Base-by-base conservation (phyloP, 2,888 invertebrate species). In the Callyntrura guangdongensis region DNA sequence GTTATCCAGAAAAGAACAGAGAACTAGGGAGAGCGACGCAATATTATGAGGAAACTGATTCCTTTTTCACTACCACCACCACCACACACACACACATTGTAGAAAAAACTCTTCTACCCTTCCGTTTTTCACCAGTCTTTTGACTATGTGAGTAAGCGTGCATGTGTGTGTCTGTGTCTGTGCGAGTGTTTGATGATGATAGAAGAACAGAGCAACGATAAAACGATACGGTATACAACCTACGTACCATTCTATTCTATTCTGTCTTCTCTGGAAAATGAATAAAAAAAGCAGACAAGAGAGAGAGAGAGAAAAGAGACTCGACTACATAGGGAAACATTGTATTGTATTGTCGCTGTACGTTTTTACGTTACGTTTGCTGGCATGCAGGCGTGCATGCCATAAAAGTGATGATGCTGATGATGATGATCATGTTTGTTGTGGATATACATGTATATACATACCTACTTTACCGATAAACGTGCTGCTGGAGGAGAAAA, bases 1-100 rank as follows among this genome's bases (percentile, higher is more conserved):
- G 56, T n/a, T 77, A 77, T 77, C 77, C 77, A 77, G 49, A 20
- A 22, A 25, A 12, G n/a, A n/a, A n/a, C n/a, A n/a, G 12, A 36
- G 12, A 1, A 36, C 27, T 8, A 72, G 45, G 0, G 45, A n/a
- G n/a, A n/a, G n/a, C n/a, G n/a, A n/a, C n/a, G n/a, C n/a, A n/a
- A 36, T 72, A 45, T 53, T 53, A 56, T 53, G 27, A 77, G 77
- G 77, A 77, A 77, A 77, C 77, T 77, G 77, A 77, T 77, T 77
- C 77, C 77, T 27, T 77, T 77, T 77, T 77, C n/a, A 12, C 20
- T 81, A 81, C 81, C 64, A 64, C 45, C 12, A 64, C 17, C 12
- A 49, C n/a, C 14, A 22, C n/a, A n/a, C n/a, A n/a, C n/a, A n/a
- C n/a, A n/a, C 64, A 64, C 47, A 83, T 22, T 83, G n/a, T 56